Conservation (phyloP, 2,888 invertebrate species). For the Hoplodrina ambigua region DNA sequence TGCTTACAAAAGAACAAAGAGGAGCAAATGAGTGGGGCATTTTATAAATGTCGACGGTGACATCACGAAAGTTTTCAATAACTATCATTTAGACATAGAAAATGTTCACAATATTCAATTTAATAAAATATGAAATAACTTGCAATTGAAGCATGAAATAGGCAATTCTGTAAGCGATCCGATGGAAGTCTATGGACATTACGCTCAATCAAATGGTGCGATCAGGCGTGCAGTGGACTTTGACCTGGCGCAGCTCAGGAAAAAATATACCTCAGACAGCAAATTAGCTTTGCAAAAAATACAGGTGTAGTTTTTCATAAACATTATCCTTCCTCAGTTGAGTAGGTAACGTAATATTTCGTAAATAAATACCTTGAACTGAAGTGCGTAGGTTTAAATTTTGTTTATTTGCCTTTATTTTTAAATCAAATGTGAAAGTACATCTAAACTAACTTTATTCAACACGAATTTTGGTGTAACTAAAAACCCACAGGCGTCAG, state of each 20-base stretch:
- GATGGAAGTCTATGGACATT: slow-evolving; percentile 64
- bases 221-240: slow-evolving; percentile 66
- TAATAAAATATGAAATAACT: slow-evolving; percentile 64
- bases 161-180: slow-evolving; percentile 67
- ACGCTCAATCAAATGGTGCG: slow-evolving; percentile 66
- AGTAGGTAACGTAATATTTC: slow-evolving; percentile 22
- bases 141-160: slow-evolving; percentile 72
- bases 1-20: background rate
- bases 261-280: slow-evolving; percentile 39
- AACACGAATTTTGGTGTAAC: slow-evolving; percentile 32
- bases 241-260: slow-evolving; percentile 39
- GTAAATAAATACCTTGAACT: slow-evolving; percentile 13
- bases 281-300: slow-evolving; percentile 41
- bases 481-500: slow-evolving; percentile 3
- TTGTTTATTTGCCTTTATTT: slow-evolving; percentile 4
- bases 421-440: slow-evolving; percentile 10
- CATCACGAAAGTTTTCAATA: slow-evolving; percentile 1
- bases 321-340: slow-evolving; percentile 31
- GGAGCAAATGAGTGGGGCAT: background rate
- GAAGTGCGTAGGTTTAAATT: background rate
- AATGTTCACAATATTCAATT: slow-evolving; percentile 31
- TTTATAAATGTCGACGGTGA: background rate
- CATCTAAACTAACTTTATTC: background rate
- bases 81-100: slow-evolving; percentile 20
- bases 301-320: slow-evolving; percentile 39